Evolutionary conservation across 1,140 invertebrate species (phyloP).

Genomic region (Achatina immaculata): DNA sequence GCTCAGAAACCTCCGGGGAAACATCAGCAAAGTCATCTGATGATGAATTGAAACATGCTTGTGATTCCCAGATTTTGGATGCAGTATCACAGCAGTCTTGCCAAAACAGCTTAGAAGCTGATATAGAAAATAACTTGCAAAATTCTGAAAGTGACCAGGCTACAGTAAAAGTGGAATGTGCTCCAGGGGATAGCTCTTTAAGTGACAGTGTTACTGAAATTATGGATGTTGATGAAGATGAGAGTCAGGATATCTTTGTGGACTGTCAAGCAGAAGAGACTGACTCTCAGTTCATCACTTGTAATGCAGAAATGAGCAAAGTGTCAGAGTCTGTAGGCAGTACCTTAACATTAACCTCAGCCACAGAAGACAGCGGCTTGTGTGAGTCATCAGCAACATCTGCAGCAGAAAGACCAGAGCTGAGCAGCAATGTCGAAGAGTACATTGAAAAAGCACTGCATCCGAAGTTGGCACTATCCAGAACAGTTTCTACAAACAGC

Average conservation of each 20-base stretch:
- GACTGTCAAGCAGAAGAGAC: not conserved
- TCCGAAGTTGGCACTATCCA: not conserved
- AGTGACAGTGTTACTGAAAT: not conserved
- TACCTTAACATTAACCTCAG: slow-evolving; percentile 7
- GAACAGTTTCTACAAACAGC: not conserved
- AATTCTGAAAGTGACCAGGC: not conserved
- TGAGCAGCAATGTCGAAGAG: not conserved
- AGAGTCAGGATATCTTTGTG: not conserved
- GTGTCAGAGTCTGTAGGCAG: not conserved
- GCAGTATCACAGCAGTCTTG: not conserved
- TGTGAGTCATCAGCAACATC: not conserved
- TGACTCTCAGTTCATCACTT: not conserved
- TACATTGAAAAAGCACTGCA: not conserved
- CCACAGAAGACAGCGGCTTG: not conserved
- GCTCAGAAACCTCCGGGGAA: no score
- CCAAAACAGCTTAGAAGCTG: not conserved
- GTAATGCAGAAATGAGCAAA: not conserved
- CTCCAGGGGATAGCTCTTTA: not conserved
- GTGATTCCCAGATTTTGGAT: not conserved
- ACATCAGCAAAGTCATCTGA: no score
- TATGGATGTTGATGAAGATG: not conserved
- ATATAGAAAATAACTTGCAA: not conserved
- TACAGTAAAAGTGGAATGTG: not conserved
- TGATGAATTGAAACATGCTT: not conserved
- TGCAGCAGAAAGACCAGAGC: not conserved